Evolutionary conservation across 1,140 invertebrate species (phyloP).

Genomic region (Melitaea cinxia): DNA sequence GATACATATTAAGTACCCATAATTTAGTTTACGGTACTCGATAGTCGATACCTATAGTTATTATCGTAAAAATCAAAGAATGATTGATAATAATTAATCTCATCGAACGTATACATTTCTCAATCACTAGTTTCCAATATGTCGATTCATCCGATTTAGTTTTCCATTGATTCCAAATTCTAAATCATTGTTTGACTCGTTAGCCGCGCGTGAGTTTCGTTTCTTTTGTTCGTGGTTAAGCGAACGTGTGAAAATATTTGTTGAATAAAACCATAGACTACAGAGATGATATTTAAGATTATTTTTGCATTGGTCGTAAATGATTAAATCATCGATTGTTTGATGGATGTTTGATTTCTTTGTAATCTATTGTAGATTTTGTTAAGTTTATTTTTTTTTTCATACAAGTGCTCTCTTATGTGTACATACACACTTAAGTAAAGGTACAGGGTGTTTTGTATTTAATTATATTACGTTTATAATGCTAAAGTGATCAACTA

Average conservation of each 20-base stretch:
- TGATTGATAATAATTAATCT: conserved; percentile 66
- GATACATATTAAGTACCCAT: conserved; percentile 4
- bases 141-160: conserved; percentile 75
- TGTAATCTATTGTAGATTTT: too few relatives aligned
- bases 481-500: too few relatives aligned
- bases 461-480: too few relatives aligned
- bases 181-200: conserved; percentile 54
- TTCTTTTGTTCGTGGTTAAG: conserved; percentile 58
- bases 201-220: conserved; percentile 46
- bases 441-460: too few relatives aligned
- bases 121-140: conserved; percentile 60
- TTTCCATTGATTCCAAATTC: conserved; percentile 68
- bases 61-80: conserved; percentile 54
- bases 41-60: conserved; percentile 37
- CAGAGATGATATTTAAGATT: too few relatives aligned
- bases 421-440: too few relatives aligned
- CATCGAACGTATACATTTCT: too few relatives aligned
- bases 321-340: too few relatives aligned
- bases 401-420: too few relatives aligned
- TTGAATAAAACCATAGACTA: not conserved
- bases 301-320: too few relatives aligned
- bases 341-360: too few relatives aligned
- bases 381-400: too few relatives aligned
- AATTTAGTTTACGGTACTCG: not conserved
- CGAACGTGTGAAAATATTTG: conserved; percentile 63